Evolutionary conservation across 2,113 vertebrate species (phyloP).

Genomic region (Spea bombifrons): DNA sequence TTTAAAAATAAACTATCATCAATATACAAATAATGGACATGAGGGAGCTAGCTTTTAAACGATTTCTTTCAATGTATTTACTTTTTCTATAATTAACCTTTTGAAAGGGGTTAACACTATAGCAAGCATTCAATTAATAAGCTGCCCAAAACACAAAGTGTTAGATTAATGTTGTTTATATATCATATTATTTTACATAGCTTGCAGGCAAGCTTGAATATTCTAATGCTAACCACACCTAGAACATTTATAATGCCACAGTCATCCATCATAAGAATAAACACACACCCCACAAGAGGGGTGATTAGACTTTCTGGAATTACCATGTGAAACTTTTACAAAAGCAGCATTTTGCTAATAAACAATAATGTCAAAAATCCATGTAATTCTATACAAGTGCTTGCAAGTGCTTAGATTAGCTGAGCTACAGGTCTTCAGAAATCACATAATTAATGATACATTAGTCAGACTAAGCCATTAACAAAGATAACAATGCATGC

Average conservation of each 20-base stretch:
- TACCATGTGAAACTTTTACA: neutral
- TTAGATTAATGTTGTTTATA: constrained; percentile 27
- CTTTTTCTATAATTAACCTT: neutral
- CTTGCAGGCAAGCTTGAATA: constrained; percentile 19
- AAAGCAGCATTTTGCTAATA: neutral
- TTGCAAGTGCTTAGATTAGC: neutral
- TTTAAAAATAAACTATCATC: constrained; percentile 8
- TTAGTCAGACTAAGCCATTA: neutral
- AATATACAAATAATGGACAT: neutral
- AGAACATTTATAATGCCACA: neutral
- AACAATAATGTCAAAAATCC: neutral
- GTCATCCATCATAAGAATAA: constrained; percentile 1
- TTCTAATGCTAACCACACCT: constrained; percentile 11
- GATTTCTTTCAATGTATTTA: neutral
- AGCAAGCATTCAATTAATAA: neutral
- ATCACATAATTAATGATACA: neutral
- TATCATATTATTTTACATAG: constrained; percentile 29
- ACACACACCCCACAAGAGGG: neutral
- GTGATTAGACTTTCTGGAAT: neutral
- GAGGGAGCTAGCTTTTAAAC: too few relatives aligned
- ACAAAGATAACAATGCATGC: neutral
- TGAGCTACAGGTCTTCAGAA: neutral
- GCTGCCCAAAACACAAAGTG: constrained; percentile 8
- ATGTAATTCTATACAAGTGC: neutral
- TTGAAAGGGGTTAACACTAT: neutral